These are phyloP conservation scores for Andrena praecox DNA, from an alignment of 2,888 invertebrate genomes.

Conservation along the genomic window DNA sequence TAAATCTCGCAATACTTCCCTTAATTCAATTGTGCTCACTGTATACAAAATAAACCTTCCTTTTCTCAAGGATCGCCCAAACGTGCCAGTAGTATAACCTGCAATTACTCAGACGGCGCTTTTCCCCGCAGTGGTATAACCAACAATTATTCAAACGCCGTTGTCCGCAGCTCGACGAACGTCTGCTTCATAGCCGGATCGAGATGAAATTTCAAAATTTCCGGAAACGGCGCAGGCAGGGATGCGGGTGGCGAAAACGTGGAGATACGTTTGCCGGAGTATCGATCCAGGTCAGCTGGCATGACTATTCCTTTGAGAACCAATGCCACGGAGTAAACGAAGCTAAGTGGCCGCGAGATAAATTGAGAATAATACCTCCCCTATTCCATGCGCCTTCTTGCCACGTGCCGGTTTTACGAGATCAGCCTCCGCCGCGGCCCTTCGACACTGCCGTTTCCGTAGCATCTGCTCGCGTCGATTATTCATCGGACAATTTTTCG, in stretches of 20 bases:
- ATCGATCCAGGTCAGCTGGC: constrained; percentile 66
- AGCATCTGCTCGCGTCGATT: constrained; percentile 72
- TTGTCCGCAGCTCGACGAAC: too few species aligned
- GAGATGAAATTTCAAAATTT: constrained; percentile 35
- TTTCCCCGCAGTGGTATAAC: too few species aligned
- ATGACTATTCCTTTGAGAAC: constrained; percentile 67
- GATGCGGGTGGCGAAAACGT: constrained; percentile 26
- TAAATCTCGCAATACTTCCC: too few species aligned
- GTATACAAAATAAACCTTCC: too few species aligned
- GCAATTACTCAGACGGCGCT: too few species aligned
- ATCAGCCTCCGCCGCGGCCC: constrained; percentile 35
- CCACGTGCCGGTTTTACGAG: constrained; percentile 67
- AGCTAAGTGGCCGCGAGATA: constrained; percentile 66
- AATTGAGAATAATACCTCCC: constrained; percentile 73
- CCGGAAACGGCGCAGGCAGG: neutral
- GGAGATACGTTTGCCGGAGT: constrained; percentile 44
- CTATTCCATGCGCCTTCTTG: constrained; percentile 31
- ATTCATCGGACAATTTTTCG: constrained; percentile 66
- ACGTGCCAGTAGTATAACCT: too few species aligned
- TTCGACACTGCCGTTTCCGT: constrained; percentile 32
- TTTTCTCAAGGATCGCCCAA: too few species aligned
- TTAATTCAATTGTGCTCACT: too few species aligned
- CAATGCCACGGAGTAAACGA: constrained; percentile 61
- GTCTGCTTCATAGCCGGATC: constrained; percentile 1
- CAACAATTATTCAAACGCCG: too few species aligned